phyloP scores from a whole-genome alignment of 2,797 vertebrate species.

The Sphenodon punctatus region DNA sequence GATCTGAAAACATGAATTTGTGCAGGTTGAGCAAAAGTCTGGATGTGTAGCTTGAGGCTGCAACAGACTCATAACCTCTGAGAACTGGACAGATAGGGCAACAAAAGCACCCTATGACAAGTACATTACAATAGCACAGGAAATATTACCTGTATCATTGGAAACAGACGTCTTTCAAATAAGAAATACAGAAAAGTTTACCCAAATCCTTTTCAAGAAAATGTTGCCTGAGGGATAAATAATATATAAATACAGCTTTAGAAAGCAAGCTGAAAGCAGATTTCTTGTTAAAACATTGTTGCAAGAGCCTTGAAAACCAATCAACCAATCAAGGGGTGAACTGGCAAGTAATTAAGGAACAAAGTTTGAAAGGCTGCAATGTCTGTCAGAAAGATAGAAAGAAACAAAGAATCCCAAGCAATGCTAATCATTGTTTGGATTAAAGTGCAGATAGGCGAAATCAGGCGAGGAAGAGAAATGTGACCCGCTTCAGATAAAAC shows the following conservation, averaged over 20 bases:
- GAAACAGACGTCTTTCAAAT: not conserved
- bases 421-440: conserved; percentile 46
- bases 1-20: too few relatives aligned
- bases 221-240: conserved; percentile 9
- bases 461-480: conserved; percentile 32
- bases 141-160: not conserved
- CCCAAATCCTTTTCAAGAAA: not conserved
- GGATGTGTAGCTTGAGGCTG: too few relatives aligned
- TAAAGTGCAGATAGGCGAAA: conserved; percentile 13
- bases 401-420: conserved; percentile 45
- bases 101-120: not conserved
- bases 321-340: conserved; percentile 7
- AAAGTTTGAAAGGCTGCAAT: conserved; percentile 25
- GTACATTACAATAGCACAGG: not conserved
- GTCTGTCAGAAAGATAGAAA: conserved; percentile 31
- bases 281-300: conserved; percentile 24
- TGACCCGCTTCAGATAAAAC: conserved; percentile 30
- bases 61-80: too few relatives aligned
- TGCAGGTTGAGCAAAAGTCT: too few relatives aligned
- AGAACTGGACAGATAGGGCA: too few relatives aligned
- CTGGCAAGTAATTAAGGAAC: conserved; percentile 59
- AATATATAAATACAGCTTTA: conserved; percentile 31
- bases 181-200: not conserved
- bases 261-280: conserved; percentile 8
- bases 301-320: conserved; percentile 28